Percentiles rank a stretch among this genome's conserved stretches.
Conservation (phyloP, 2,888 invertebrate species). For the Willowsia nigromaculata region DNA sequence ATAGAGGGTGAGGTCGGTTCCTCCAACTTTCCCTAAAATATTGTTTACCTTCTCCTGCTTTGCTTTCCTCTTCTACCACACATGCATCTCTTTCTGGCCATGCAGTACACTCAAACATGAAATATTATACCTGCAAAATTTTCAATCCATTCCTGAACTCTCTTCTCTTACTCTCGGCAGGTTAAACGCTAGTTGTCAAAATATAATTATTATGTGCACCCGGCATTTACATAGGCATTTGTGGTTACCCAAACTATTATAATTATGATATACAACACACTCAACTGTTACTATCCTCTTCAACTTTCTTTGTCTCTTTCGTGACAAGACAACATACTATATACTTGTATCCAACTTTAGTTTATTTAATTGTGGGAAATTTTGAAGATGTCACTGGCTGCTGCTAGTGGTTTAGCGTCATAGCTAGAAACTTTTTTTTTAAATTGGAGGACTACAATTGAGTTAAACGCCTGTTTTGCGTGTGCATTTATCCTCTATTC, state of each 20-base stretch:
- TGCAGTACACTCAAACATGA: not conserved
- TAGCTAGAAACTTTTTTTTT: too few relatives aligned
- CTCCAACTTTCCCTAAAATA: not conserved
- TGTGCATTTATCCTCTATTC: not conserved
- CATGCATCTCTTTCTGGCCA: not conserved
- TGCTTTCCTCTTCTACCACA: not conserved
- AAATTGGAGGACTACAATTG: conserved; percentile 18
- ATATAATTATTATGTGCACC: not conserved
- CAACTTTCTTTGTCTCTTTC: not conserved
- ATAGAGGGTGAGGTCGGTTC: conserved; percentile 6
- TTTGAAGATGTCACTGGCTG: not conserved
- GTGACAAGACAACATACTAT: not conserved
- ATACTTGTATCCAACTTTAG: not conserved
- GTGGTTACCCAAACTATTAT: not conserved
- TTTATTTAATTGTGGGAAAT: conserved; percentile 14
- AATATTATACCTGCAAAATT: not conserved
- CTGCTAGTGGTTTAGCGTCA: not conserved
- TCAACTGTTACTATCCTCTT: too few relatives aligned
- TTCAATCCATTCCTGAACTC: not conserved
- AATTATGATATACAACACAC: not conserved
- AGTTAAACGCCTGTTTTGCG: conserved; percentile 33
- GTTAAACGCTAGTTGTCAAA: not conserved
- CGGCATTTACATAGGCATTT: not conserved
- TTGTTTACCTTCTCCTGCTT: not conserved
- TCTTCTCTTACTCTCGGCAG: not conserved